phyloP scores from a whole-genome alignment of 2,113 vertebrate species.

The Ancistrus triradiatus region DNA sequence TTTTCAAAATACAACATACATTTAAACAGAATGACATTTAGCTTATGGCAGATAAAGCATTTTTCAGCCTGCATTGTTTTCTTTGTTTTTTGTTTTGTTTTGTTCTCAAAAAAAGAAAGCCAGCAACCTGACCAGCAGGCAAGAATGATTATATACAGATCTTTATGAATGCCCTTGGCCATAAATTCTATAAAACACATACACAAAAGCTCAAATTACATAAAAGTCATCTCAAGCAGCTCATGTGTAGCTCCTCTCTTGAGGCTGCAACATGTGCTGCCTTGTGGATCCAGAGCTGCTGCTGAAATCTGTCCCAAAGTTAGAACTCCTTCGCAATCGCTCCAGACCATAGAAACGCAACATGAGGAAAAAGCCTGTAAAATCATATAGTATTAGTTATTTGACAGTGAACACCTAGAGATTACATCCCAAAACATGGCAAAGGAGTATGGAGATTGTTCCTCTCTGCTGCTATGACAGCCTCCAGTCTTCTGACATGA shows the following conservation, averaged over 20 bases:
- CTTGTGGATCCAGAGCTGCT: constrained; percentile 60
- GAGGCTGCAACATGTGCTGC: constrained; percentile 62
- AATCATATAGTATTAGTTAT: not conserved
- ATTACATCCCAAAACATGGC: no score
- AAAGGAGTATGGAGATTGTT: no score
- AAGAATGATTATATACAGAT: not conserved
- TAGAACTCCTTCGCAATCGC: constrained; percentile 50
- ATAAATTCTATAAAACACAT: not conserved
- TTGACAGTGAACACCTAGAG: not conserved
- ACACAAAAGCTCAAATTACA: not conserved
- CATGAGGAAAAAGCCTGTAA: constrained; percentile 69
- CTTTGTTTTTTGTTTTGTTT: no score
- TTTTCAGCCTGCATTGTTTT: constrained; percentile 29
- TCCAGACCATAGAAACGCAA: constrained; percentile 64
- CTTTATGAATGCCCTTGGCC: constrained; percentile 8
- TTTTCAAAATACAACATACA: constrained; percentile 16
- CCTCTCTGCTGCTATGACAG: not conserved
- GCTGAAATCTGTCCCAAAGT: constrained; percentile 44
- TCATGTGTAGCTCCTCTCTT: constrained; percentile 46
- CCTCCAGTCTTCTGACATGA: no score
- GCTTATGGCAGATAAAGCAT: constrained; percentile 22
- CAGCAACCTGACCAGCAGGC: constrained; percentile 35
- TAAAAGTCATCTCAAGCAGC: not conserved
- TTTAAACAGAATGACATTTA: constrained; percentile 13
- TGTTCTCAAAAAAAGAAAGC: not conserved